Percentiles rank a stretch among this genome's conserved stretches.
These are phyloP conservation scores for Chrysopilus asiliformis DNA, from an alignment of 2,888 invertebrate species.

Conservation along the genomic window DNA sequence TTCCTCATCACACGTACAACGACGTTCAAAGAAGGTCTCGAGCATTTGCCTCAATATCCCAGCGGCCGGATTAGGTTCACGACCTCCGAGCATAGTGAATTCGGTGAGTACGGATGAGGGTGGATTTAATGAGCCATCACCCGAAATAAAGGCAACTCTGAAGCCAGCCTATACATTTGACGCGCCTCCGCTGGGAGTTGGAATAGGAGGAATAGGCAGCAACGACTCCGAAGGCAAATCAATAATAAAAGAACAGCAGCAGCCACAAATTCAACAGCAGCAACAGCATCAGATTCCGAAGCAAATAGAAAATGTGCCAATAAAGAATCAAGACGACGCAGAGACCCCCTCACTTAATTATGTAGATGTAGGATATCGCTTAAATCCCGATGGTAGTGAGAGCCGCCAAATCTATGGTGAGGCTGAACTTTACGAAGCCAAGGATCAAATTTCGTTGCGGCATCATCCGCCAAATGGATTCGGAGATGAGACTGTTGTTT, in stretches of 20 bases:
- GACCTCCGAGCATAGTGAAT: slow-evolving; percentile 54
- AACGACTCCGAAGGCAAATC: no score
- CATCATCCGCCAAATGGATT: slow-evolving; percentile 4
- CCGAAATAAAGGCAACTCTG: slow-evolving; percentile 51
- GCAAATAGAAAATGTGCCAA: no score
- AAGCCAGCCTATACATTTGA: slow-evolving; percentile 27
- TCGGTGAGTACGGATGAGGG: slow-evolving; percentile 49
- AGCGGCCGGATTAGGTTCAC: slow-evolving; percentile 47
- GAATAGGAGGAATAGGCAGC: no score
- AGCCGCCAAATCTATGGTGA: slow-evolving; percentile 32
- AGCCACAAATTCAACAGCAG: no score
- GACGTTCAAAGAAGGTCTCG: slow-evolving; percentile 42
- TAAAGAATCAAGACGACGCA: slow-evolving; percentile 10
- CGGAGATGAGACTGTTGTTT: slow-evolving; percentile 24
- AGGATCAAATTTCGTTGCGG: neutral
- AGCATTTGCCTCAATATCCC: slow-evolving; percentile 49
- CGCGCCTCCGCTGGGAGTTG: slow-evolving; percentile 10
- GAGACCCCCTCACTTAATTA: slow-evolving; percentile 29
- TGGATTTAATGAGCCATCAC: slow-evolving; percentile 58
- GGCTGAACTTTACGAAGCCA: slow-evolving; percentile 28
- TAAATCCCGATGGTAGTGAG: slow-evolving; percentile 37
- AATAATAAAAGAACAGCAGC: no score
- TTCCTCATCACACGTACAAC: slow-evolving; percentile 10
- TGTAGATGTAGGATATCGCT: slow-evolving; percentile 35
- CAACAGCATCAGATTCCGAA: no score